Conservation (phyloP, 2,113 vertebrate genomes). For the Echinops telfairi region DNA sequence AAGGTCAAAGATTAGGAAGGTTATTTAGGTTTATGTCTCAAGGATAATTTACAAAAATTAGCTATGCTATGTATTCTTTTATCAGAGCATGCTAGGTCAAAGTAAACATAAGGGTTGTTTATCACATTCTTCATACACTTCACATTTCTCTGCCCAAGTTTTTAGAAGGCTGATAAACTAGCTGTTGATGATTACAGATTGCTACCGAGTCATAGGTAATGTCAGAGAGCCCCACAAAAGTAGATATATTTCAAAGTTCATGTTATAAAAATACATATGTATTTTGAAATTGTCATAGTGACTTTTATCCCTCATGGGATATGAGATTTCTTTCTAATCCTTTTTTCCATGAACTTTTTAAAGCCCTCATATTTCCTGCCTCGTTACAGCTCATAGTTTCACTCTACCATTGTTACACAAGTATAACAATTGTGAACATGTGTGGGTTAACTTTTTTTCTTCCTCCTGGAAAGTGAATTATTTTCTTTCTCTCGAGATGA, state of each 20-base stretch:
- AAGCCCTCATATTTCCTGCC: background rate
- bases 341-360: no score
- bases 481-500: conserved; percentile 38
- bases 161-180: background rate
- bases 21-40: background rate
- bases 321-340: no score
- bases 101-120: background rate
- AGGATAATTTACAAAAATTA: background rate
- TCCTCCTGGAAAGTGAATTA: background rate
- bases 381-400: background rate
- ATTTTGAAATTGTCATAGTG: no score
- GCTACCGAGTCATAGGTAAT: no score
- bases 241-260: no score
- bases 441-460: conserved; percentile 40
- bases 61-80: background rate
- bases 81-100: background rate
- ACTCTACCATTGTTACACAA: background rate
- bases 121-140: background rate
- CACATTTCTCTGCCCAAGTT: background rate
- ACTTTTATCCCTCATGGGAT: no score
- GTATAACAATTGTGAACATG: background rate
- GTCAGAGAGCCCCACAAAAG: no score
- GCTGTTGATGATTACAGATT: background rate
- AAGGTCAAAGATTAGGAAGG: background rate
- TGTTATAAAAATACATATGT: no score